These are phyloP conservation scores for Orestias chungarensis DNA, from an alignment of 2,797 vertebrate genomes.

Conservation along the genomic window DNA sequence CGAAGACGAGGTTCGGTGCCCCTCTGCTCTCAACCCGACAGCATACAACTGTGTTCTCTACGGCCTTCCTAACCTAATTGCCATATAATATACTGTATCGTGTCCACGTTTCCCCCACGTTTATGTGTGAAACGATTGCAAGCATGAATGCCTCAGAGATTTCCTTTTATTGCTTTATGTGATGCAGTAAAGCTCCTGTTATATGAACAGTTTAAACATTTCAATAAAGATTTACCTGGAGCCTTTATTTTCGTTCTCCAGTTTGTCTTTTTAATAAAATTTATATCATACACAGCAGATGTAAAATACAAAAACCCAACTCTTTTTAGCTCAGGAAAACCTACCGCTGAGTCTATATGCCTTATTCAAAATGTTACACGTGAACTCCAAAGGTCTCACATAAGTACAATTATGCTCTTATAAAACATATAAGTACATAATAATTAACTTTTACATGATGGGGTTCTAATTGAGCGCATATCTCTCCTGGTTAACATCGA, in stretches of 20 bases:
- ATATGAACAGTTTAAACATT: conserved; percentile 3
- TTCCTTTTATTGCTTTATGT: background rate
- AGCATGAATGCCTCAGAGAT: background rate
- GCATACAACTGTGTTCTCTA: conserved; percentile 82
- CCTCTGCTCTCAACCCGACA: conserved; percentile 38
- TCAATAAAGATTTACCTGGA: conserved; percentile 20
- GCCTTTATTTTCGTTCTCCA: background rate
- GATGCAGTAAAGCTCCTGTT: conserved; percentile 1
- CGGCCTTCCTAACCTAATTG: conserved; percentile 83
- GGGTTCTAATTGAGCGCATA: background rate
- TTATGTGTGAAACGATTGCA: background rate
- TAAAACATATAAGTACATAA: too few relatives aligned
- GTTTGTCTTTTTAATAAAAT: background rate
- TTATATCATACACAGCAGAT: background rate
- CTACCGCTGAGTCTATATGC: too few relatives aligned
- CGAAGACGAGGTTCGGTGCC: conserved; percentile 14
- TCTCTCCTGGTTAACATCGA: background rate
- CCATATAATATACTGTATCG: conserved; percentile 54
- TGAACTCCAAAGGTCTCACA: background rate
- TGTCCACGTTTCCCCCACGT: background rate
- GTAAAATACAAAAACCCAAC: conserved; percentile 6
- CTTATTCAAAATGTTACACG: conserved; percentile 1
- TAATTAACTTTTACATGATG: too few relatives aligned
- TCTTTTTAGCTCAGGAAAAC: background rate
- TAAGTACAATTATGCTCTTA: background rate